Conservation (phyloP, 2,113 vertebrate genomes). For the Microtus oregoni region DNA sequence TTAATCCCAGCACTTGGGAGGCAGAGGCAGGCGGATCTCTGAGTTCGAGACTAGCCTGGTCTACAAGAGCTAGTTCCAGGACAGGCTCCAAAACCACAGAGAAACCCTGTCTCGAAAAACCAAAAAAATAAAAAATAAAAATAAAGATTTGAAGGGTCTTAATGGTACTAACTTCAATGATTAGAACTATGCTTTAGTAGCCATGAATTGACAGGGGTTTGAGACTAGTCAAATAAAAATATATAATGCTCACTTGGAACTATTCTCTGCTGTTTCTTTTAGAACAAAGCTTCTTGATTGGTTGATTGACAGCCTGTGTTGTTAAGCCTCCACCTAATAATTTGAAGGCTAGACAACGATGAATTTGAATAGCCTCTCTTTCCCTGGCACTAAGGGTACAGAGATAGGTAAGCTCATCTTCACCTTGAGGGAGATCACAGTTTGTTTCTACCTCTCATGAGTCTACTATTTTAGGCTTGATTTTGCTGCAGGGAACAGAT, state of each 20-base stretch:
- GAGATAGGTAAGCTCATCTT: not conserved
- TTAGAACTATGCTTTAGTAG: constrained; percentile 13
- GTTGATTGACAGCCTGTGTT: constrained; percentile 37
- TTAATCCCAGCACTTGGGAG: too few species aligned
- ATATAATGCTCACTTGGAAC: constrained; percentile 37
- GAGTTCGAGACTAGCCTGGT: too few species aligned
- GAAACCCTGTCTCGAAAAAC: too few species aligned
- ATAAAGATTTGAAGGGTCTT: constrained; percentile 27
- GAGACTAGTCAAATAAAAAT: constrained; percentile 23
- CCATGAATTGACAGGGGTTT: not conserved
- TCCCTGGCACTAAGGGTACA: not conserved
- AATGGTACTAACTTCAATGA: constrained; percentile 21
- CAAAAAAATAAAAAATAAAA: too few species aligned
- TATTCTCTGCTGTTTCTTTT: constrained; percentile 49
- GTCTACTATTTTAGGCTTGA: constrained; percentile 36
- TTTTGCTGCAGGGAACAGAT: constrained; percentile 47
- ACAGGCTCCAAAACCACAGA: too few species aligned
- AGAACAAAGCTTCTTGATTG: constrained; percentile 42
- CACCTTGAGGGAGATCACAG: not conserved
- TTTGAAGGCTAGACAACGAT: constrained; percentile 56
- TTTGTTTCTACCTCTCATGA: constrained; percentile 61
- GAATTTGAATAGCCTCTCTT: constrained; percentile 48
- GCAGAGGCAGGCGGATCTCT: too few species aligned
- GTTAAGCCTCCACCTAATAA: constrained; percentile 14
- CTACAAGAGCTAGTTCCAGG: too few species aligned